phyloP scores from a whole-genome alignment of 64 coral and sea anemone species.

The Porites lutea region DNA sequence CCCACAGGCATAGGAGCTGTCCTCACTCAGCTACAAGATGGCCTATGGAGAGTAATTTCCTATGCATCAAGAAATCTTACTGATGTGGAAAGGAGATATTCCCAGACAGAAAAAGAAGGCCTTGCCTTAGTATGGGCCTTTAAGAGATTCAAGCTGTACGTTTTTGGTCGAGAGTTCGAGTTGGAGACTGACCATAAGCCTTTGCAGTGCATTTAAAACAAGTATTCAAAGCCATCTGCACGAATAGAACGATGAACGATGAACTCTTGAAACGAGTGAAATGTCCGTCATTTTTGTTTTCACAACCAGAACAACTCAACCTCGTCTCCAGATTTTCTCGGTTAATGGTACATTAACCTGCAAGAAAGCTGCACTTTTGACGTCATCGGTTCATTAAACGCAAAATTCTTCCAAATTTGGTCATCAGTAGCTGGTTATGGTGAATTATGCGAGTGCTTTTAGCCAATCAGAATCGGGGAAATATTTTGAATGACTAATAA shows the following conservation, averaged over 20 bases:
- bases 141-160: neutral
- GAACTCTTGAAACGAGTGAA: too few relatives aligned
- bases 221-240: neutral
- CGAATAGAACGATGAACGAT: constrained; percentile 15
- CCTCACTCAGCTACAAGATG: constrained; percentile 32
- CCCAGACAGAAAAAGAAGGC: constrained; percentile 57
- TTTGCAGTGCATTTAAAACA: neutral
- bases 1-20: constrained; percentile 38
- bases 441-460: too few relatives aligned
- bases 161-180: neutral
- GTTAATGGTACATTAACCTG: too few relatives aligned
- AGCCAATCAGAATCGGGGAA: too few relatives aligned
- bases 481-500: too few relatives aligned
- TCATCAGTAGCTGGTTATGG: too few relatives aligned
- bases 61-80: constrained; percentile 56
- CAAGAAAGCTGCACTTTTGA: too few relatives aligned
- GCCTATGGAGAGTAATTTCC: constrained; percentile 16
- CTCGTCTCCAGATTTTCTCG: too few relatives aligned
- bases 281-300: too few relatives aligned
- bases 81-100: constrained; percentile 28
- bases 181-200: constrained; percentile 53
- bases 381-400: too few relatives aligned
- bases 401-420: too few relatives aligned
- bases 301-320: too few relatives aligned
- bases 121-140: constrained; percentile 26